Evolutionary conservation across 2,797 vertebrate genomes (phyloP).

Genomic region (Synaphobranchus kaupii): DNA sequence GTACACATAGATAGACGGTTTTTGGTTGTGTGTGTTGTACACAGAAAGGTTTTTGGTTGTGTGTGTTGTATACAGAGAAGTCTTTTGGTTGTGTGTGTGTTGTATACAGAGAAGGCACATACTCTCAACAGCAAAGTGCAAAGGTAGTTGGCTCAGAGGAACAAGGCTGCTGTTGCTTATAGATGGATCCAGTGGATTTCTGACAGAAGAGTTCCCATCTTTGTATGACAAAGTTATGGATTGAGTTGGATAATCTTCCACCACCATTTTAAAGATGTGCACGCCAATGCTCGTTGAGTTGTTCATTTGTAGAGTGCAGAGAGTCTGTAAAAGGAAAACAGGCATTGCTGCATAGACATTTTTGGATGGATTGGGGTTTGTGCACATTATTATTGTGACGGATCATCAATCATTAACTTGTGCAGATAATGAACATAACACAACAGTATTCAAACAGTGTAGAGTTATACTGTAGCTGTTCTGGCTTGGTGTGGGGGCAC

Average conservation of each 20-base stretch:
- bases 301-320: slow-evolving; percentile 30
- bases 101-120: slow-evolving; percentile 28
- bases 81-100: neutral
- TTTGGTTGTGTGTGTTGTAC: no score
- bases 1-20: no score
- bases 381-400: neutral
- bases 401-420: neutral
- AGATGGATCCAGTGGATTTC: neutral
- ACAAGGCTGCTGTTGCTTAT: neutral
- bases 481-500: neutral
- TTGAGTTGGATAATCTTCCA: slow-evolving; percentile 43
- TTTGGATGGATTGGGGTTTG: neutral
- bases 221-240: slow-evolving; percentile 34
- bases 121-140: slow-evolving; percentile 69
- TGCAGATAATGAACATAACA: neutral
- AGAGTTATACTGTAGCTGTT: neutral
- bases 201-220: neutral
- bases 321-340: slow-evolving; percentile 24
- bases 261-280: slow-evolving; percentile 41
- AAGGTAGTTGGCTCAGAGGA: slow-evolving; percentile 59
- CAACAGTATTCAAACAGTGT: neutral
- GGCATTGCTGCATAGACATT: neutral
- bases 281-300: slow-evolving; percentile 25
- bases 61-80: neutral
- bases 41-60: neutral